phyloP scores from a whole-genome alignment of 2,888 invertebrate genomes.

The Drosophila putrida region DNA sequence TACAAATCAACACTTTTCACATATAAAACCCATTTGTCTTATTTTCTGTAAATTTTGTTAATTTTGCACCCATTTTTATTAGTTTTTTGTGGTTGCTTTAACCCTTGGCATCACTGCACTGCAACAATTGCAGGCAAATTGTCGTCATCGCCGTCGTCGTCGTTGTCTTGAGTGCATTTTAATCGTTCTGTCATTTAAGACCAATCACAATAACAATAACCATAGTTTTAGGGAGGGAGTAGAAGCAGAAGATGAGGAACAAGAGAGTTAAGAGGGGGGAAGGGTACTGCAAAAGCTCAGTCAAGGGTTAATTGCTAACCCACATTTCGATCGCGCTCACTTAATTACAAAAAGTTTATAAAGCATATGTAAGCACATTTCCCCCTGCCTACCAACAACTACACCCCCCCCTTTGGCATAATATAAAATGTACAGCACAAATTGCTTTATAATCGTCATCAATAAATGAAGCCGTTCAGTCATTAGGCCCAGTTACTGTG shows the following conservation, averaged over 20 bases:
- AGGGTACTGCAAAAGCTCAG: not conserved
- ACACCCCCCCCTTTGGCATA: not conserved
- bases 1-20: no score
- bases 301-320: constrained; percentile 77
- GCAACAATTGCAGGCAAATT: constrained; percentile 49
- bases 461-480: constrained; percentile 73
- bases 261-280: not conserved
- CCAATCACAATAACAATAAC: constrained; percentile 19
- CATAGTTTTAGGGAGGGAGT: constrained; percentile 26
- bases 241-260: no score
- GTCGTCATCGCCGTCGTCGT: constrained; percentile 61
- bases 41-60: no score
- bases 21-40: no score
- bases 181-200: constrained; percentile 53
- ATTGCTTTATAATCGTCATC: constrained; percentile 81
- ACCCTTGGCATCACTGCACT: no score
- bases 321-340: constrained; percentile 54
- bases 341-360: constrained; percentile 64
- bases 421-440: constrained; percentile 47
- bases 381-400: not conserved
- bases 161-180: constrained; percentile 72
- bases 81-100: no score
- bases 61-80: no score
- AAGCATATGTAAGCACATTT: constrained; percentile 17
- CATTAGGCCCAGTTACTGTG: constrained; percentile 55